Evolutionary conservation across 2,113 vertebrate species (phyloP).

Genomic region (Malurus cyaneus): DNA sequence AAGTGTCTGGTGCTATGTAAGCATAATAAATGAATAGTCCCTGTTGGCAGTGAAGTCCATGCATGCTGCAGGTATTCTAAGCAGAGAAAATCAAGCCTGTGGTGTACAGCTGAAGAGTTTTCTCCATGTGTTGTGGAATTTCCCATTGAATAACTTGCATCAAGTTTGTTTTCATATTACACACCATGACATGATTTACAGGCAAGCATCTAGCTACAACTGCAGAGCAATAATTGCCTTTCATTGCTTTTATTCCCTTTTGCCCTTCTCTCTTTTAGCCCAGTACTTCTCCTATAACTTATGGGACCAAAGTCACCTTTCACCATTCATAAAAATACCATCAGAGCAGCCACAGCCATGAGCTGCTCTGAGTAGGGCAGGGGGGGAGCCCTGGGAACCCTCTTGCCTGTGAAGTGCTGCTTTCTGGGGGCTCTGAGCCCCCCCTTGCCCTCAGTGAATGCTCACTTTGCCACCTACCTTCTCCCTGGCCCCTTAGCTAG

Average conservation of each 20-base stretch:
- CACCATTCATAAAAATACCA: not conserved
- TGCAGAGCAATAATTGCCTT: not conserved
- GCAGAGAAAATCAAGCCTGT: not conserved
- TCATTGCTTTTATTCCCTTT: not conserved
- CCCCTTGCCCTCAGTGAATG: not conserved
- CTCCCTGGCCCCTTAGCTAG: not conserved
- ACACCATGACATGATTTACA: not conserved
- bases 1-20: not conserved
- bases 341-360: rapidly evolving
- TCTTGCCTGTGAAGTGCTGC: not conserved
- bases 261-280: not conserved
- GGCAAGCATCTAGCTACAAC: not conserved
- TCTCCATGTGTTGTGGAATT: not conserved
- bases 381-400: not conserved
- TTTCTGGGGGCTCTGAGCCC: not conserved
- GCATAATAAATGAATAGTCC: not conserved
- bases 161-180: not conserved
- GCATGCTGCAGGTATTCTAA: not conserved
- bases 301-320: not conserved
- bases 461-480: not conserved
- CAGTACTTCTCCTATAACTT: not conserved
- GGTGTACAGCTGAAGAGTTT: not conserved
- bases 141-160: not conserved
- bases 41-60: not conserved
- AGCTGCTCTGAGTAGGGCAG: not conserved